Evolutionary conservation across 2,113 vertebrate species (phyloP).

Genomic region (Rattus norvegicus): GRCr8 NC_086029.1:77044501-77045000

Average conservation of each 20-base stretch:
- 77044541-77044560: not conserved
- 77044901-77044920: conserved; percentile 37
- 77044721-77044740: not conserved
- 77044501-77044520: not conserved
- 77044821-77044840: not conserved
- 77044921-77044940: conserved; percentile 21
- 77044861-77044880: conserved; percentile 16
- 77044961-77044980: conserved; percentile 25
- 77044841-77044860: not conserved
- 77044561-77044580: not conserved
- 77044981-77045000: conserved; percentile 32
- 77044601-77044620: not conserved
- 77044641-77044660: not conserved
- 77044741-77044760: not conserved
- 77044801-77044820: not conserved
- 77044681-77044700: conserved; percentile 16
- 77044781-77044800: not conserved
- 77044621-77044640: conserved; percentile 19
- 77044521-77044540: not conserved
- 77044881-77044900: not conserved
- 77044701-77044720: not conserved
- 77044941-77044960: conserved; percentile 29
- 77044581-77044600: not conserved
- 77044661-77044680: conserved; percentile 29
- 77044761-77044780: not conserved